Percentiles rank a stretch among this genome's conserved stretches.
Conservation (phyloP, 2,113 vertebrate species). For the Sylvietta virens region DNA sequence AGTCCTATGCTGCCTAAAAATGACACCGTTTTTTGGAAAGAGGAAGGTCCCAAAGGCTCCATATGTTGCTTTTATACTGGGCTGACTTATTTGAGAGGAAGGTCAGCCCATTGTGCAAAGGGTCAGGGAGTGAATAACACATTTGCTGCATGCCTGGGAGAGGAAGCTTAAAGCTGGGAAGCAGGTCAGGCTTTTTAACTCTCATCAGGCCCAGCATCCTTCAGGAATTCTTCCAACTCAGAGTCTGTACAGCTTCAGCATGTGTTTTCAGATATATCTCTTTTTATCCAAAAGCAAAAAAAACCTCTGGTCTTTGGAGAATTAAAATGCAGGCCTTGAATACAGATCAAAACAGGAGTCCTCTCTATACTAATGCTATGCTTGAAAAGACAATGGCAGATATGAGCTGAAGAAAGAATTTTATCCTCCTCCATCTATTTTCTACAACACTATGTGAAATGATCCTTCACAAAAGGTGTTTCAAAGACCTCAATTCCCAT, state of each 20-base stretch:
- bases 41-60: background rate
- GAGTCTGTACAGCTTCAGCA: background rate
- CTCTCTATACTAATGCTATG: background rate
- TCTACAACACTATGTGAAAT: background rate
- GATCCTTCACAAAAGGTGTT: background rate
- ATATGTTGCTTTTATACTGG: background rate
- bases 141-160: background rate
- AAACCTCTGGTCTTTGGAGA: background rate
- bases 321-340: background rate
- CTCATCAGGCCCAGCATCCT: background rate
- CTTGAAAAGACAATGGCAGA: background rate
- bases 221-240: background rate
- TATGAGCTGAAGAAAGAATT: background rate
- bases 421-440: background rate
- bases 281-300: background rate
- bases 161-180: background rate
- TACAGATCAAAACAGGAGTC: background rate
- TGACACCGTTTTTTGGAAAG: background rate
- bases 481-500: background rate
- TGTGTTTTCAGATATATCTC: background rate
- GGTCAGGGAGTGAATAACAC: background rate
- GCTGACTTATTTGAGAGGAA: conserved; percentile 3
- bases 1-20: background rate
- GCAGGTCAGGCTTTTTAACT: background rate
- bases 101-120: conserved; percentile 4